Base-by-base conservation (phyloP, 2,113 vertebrate genomes). In the Takifugu flavidus region DNA sequence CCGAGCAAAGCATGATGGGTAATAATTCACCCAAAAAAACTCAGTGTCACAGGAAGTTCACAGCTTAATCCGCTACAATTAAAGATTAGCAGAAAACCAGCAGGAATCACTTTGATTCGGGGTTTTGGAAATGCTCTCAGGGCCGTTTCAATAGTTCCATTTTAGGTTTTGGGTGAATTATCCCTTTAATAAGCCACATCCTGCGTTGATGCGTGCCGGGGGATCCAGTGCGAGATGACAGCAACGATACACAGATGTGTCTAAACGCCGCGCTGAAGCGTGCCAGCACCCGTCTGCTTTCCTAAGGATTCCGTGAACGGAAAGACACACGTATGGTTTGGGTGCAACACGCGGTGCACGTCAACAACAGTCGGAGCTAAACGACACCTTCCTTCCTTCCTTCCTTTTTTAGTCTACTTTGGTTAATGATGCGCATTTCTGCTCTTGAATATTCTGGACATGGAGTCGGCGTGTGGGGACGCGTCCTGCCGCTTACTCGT, bases 241-340 rank as follows among this genome's bases (percentile, higher is more conserved):
- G 67, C 61, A 45, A 28, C 47, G 25, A 51, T 53, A 70, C 66
- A 61, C 13, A 56, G 45, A 72, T 46, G 74, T 74, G 53, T 53
- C 60, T 5, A 59, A 62, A 42, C 46, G 49, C 60, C 47, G 52
- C 56, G 45, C 60, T 29, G 56, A 56, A 15, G 60, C 6, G 50
- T 6, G 5, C 47, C 39, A 43, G 14, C 1, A 3, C 63, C 26
- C 25, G 31, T 66, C 43, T 43, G 39, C 50, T 52, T 27, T 42
- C 45, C 13, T 50, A 80, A 84, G 72, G 77, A 67, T 51, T 67
- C 68, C 25, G 72, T 82, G 78, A 80, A 64, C 67, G 63, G 62
- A 59, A 89, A 87, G 82, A 89, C 81, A 89, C 87, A 53, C 86
- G 65, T 74, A 74, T 63, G 82, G 72, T 86, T 87, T 78, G 53